Evolutionary conservation across 2,113 vertebrate genomes (phyloP).

Genomic region (Sigmodon hispidus): DNA sequence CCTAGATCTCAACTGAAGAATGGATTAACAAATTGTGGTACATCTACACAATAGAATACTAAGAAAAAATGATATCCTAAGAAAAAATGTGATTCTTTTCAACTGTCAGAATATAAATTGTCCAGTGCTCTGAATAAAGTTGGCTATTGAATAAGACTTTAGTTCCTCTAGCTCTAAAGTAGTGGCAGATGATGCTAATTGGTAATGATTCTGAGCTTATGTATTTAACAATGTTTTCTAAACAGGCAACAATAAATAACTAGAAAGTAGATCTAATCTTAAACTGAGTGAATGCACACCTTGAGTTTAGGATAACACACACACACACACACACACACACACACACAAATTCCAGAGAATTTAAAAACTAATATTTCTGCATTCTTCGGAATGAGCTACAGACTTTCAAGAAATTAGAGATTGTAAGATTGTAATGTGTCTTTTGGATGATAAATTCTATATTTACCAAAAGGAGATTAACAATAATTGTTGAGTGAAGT

Average conservation of each 20-base stretch:
- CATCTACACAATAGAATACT: no score
- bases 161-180: not conserved
- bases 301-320: not conserved
- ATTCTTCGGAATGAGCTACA: not conserved
- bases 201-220: not conserved
- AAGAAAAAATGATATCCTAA: no score
- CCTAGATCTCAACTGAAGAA: no score
- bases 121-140: not conserved
- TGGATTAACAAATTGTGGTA: no score
- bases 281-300: not conserved
- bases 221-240: not conserved
- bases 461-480: slow-evolving; percentile 36
- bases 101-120: not conserved
- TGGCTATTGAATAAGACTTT: not conserved
- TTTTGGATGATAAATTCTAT: not conserved
- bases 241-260: not conserved
- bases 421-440: not conserved
- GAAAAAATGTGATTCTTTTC: not conserved
- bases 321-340: not conserved
- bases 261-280: not conserved
- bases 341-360: not conserved
- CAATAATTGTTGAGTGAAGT: slow-evolving; percentile 16
- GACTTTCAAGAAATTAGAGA: slow-evolving; percentile 4
- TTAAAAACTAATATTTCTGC: not conserved
- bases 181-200: not conserved